Evolutionary conservation across 1,140 invertebrate species (phyloP), one percentile per base, ranked within the genome.

Genomic region (Bacillus rossius): DNA sequence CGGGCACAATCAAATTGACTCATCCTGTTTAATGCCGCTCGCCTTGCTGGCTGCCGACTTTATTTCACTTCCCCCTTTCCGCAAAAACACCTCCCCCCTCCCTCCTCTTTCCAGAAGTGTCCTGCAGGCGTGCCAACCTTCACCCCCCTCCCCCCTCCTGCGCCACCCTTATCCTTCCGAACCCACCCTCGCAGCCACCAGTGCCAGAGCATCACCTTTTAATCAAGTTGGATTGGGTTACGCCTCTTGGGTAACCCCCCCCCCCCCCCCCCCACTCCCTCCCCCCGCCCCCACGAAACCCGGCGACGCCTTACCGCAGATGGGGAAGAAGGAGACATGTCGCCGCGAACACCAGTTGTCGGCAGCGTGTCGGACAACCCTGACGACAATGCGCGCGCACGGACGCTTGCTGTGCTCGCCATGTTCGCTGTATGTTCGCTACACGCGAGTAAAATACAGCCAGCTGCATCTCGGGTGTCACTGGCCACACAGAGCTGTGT

Each of bases 1-100:
- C 47, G 26, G n/a, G 37, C 29, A 55, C 53, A 55, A 55, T 55
- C 40, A 55, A 55, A 55, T 55, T 55, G 53, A 55, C 53, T 55
- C 53, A 55, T 55, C 53, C 53, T 13, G 48, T 50, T 50, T 50
- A 50, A 50, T 50, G 23, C 29, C 10, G 29, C 29, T 34, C 29
- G 29, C 29, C n/a, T 34, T 7, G 29, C 29, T 34, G 29, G 5
- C 29, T 34, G 29, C 48, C 1, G 48, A 50, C 48, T 50, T 50
- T 50, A 50, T 50, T 29, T 14, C 23, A 8, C 48, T 16, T 8
- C 48, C 16, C n/a, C 10, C 19, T 26, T 29, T 26, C 29, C 5
- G 10, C 5, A 4, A 4, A 10, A 10, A 10, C 4, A 4, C 10
- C 5, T 7, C 4, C 29, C 10, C 5, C 10, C 29, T 10, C 10